Conservation (phyloP, 2,888 invertebrate species). For the Linnaemya tessellans region DNA sequence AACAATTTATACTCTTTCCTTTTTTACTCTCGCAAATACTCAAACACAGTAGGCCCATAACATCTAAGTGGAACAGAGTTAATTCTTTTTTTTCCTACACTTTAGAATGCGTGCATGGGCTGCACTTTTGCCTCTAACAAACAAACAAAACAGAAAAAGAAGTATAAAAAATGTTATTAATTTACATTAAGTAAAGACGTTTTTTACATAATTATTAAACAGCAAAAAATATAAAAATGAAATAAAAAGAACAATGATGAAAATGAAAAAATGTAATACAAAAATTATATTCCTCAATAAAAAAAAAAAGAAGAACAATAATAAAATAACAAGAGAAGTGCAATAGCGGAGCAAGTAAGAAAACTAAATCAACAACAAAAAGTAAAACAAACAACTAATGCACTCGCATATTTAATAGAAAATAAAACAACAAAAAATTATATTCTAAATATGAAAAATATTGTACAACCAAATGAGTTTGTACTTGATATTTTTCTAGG, state of each 20-base stretch:
- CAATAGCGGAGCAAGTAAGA: constrained; percentile 23
- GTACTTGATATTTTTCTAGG: constrained; percentile 54
- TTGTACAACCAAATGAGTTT: constrained; percentile 68
- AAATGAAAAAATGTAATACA: constrained; percentile 48
- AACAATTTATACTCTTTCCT: constrained; percentile 12
- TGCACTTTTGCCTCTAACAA: constrained; percentile 33
- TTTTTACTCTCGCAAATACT: not conserved
- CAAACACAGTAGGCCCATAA: constrained; percentile 13
- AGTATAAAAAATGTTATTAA: constrained; percentile 63
- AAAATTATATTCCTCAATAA: constrained; percentile 22
- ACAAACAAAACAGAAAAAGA: constrained; percentile 26
- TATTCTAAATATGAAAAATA: constrained; percentile 76
- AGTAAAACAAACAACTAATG: constrained; percentile 73
- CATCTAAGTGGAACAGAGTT: constrained; percentile 20
- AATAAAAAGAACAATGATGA: constrained; percentile 41
- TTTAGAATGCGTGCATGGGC: constrained; percentile 35
- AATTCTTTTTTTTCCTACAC: constrained; percentile 11
- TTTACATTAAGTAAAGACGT: constrained; percentile 70
- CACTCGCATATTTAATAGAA: constrained; percentile 76
- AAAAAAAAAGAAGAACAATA: constrained; percentile 16
- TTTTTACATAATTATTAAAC: constrained; percentile 69
- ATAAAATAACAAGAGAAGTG: constrained; percentile 71
- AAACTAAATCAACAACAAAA: constrained; percentile 43
- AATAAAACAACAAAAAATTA: constrained; percentile 64
- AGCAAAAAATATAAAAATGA: constrained; percentile 32